Conservation (phyloP, 2,888 invertebrate species). For the Troglohyphantes excavatus region DNA sequence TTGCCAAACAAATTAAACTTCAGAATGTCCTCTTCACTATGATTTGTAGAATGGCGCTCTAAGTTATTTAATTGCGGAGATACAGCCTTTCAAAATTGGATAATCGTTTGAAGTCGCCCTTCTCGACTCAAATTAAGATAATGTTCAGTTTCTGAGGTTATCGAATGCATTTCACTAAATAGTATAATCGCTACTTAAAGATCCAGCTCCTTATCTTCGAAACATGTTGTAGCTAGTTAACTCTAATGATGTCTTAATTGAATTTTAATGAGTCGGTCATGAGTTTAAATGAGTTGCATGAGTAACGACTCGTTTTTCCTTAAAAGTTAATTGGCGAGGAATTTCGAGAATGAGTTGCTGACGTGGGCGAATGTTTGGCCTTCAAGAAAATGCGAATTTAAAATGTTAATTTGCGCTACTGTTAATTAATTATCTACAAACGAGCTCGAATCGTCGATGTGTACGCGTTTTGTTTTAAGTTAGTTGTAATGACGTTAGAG, state of each 20-base stretch:
- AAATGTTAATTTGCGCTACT: not conserved
- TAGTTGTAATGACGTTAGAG: too few relatives aligned
- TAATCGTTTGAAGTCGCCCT: too few relatives aligned
- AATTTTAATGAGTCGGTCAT: not conserved
- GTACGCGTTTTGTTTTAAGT: not conserved
- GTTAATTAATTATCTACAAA: not conserved
- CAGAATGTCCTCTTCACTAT: too few relatives aligned
- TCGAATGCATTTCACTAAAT: not conserved
- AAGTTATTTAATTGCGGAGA: too few relatives aligned
- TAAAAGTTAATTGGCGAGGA: not conserved
- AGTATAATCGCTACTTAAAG: not conserved
- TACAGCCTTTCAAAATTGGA: too few relatives aligned
- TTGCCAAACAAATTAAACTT: too few relatives aligned
- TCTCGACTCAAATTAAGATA: too few relatives aligned
- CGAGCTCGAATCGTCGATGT: not conserved
- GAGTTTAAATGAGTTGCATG: not conserved
- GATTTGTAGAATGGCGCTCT: too few relatives aligned
- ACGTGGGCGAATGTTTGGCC: not conserved
- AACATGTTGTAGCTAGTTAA: slow-evolving; percentile 5
- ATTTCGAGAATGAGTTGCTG: not conserved
- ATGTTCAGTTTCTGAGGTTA: not conserved
- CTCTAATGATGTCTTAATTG: slow-evolving; percentile 5
- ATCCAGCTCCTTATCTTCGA: not conserved
- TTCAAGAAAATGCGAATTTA: not conserved
- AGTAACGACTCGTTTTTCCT: not conserved